Evolutionary conservation across 2,113 vertebrate species (phyloP).

Genomic region (Brachypodius melanocephalos): DNA sequence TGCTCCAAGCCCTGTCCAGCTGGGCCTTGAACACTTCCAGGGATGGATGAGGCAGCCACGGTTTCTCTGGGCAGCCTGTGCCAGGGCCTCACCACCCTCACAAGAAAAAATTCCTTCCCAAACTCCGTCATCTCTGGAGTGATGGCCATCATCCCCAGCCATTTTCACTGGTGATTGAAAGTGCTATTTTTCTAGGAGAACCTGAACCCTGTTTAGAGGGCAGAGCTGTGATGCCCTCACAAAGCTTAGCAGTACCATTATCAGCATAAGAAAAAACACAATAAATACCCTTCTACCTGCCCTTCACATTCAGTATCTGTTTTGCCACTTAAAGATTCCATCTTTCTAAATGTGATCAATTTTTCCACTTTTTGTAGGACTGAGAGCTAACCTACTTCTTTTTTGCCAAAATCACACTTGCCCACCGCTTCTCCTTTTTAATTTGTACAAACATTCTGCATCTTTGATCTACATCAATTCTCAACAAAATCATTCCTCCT

Average conservation of each 20-base stretch:
- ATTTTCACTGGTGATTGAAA: not conserved
- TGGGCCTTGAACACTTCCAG: not conserved
- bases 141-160: not conserved
- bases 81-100: not conserved
- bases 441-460: not conserved
- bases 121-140: not conserved
- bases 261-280: not conserved
- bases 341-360: not conserved
- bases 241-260: not conserved
- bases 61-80: not conserved
- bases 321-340: not conserved
- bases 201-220: not conserved
- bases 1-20: not conserved
- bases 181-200: not conserved
- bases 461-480: not conserved
- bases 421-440: accelerated
- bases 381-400: not conserved
- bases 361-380: not conserved
- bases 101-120: not conserved
- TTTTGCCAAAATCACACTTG: not conserved
- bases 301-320: not conserved
- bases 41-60: not conserved
- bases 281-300: not conserved
- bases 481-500: not conserved
- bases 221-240: not conserved